Base-by-base conservation (phyloP, 2,113 vertebrate species). In the Sphyrna mokarran region DNA sequence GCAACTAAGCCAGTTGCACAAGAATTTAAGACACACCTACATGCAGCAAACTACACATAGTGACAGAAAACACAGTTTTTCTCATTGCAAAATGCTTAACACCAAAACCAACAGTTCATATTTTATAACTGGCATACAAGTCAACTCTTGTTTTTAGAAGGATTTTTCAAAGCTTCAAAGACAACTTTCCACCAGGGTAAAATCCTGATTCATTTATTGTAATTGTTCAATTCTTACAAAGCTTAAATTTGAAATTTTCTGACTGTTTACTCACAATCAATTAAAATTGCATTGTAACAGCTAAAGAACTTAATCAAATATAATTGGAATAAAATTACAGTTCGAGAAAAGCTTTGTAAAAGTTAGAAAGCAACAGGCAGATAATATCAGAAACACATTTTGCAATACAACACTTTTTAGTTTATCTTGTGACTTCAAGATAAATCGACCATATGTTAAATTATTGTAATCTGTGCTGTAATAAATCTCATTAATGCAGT, bases 241-340 rank as follows among this genome's bases (percentile, higher is more conserved):
- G 89, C 26, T 91, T 16, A 26, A 86, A 48, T 40, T 48, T 48
- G 37, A 86, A 23, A 48, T 48, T 8, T 40, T n/a, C 63, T 91
- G 89, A 11, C 58, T 66, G 33, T 63, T 66, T 63, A 66, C 33
- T 13, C 29, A 91, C 33, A 90, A 91, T 33, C n/a, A 33, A n/a
- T 63, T n/a, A 91, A 61, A n/a, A 66, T 63, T 91, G n/a, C 4
- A 11, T 37, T 16, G 16, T 33, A 58, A 58, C 48, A 29, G 16
- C 89, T 91, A 91, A 91, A 61, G 26, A 13, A 61, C 23, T 80
- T 80, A 80, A 80, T 80, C 78, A 89, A 89, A 37, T 29, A 91
- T n/a, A 91, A 63, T 63, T 91, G n/a, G 89, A 63, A 66, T n/a
- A 14, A 90, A 63, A 63, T 16, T 37, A 8, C 29, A n/a, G 54